Evolutionary conservation across 2,113 vertebrate genomes (phyloP).

Genomic region (Castor canadensis): DNA sequence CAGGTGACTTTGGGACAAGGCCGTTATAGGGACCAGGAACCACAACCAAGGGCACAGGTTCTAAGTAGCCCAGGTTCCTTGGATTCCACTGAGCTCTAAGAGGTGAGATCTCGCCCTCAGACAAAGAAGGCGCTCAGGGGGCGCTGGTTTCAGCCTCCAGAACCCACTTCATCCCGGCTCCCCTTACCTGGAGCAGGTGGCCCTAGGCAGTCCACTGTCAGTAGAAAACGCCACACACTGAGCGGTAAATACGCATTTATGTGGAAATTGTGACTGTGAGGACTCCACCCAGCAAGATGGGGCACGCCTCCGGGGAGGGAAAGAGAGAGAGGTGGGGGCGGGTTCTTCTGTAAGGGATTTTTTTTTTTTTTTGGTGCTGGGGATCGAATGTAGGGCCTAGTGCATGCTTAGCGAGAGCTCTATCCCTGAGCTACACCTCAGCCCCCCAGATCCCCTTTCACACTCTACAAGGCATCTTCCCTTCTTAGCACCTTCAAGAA

Average conservation of each 20-base stretch:
- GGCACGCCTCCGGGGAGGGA: neutral
- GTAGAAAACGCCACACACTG: rapidly evolving
- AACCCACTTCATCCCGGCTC: neutral
- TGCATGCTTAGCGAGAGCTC: too few relatives aligned
- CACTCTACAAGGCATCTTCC: too few relatives aligned
- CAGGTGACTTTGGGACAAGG: neutral
- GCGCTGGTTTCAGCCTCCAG: neutral
- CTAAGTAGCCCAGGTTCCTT: too few relatives aligned
- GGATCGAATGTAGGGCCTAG: too few relatives aligned
- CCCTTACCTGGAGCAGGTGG: neutral
- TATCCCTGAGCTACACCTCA: too few relatives aligned
- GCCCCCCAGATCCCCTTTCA: too few relatives aligned
- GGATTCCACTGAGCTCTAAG: too few relatives aligned
- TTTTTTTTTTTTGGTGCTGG: too few relatives aligned
- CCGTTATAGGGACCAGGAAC: neutral
- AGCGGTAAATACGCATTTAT: rapidly evolving
- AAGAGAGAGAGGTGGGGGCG: neutral
- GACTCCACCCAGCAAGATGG: neutral
- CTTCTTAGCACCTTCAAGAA: too few relatives aligned
- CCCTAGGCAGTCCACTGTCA: rapidly evolving
- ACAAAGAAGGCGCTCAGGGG: too few relatives aligned
- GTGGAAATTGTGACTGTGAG: rapidly evolving
- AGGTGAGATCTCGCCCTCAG: too few relatives aligned
- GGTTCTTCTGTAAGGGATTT: neutral
- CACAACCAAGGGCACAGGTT: neutral